Conservation (phyloP, 2,113 vertebrate species). For the Laticauda colubrina region DNA sequence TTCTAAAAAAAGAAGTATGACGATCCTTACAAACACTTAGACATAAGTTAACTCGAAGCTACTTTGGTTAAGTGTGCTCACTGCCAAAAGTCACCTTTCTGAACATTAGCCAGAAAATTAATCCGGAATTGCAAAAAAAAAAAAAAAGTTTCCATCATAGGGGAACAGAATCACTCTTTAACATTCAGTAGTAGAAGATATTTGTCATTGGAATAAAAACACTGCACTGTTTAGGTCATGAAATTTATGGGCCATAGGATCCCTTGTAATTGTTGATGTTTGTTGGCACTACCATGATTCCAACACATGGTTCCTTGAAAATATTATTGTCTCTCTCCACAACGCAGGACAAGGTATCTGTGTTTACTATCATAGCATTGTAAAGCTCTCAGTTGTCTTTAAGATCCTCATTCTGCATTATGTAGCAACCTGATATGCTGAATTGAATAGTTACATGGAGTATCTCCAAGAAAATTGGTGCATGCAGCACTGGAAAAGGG, state of each 20-base stretch:
- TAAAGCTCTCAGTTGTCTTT: not conserved
- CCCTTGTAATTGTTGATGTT: not conserved
- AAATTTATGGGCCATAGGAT: not conserved
- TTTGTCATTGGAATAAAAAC: not conserved
- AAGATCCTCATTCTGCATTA: not conserved
- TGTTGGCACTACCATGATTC: not conserved
- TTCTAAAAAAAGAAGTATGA: conserved; percentile 59
- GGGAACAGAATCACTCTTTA: conserved; percentile 47
- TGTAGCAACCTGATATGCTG: not conserved
- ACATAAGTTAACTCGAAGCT: conserved; percentile 60
- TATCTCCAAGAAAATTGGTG: not conserved
- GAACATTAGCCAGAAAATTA: conserved; percentile 65
- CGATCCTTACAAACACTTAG: conserved; percentile 53
- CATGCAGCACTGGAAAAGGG: not conserved
- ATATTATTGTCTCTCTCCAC: not conserved
- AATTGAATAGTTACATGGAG: not conserved
- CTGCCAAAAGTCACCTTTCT: conserved; percentile 60
- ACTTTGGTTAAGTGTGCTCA: conserved; percentile 66
- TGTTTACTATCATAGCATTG: not conserved
- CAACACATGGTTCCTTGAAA: not conserved
- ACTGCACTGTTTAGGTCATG: not conserved
- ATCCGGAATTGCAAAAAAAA: conserved; percentile 54
- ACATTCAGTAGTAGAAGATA: not conserved
- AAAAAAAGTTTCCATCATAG: conserved; percentile 44
- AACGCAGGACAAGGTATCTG: not conserved